phyloP scores from a whole-genome alignment of 2,888 invertebrate genomes.

The Cetonia aurata region DNA sequence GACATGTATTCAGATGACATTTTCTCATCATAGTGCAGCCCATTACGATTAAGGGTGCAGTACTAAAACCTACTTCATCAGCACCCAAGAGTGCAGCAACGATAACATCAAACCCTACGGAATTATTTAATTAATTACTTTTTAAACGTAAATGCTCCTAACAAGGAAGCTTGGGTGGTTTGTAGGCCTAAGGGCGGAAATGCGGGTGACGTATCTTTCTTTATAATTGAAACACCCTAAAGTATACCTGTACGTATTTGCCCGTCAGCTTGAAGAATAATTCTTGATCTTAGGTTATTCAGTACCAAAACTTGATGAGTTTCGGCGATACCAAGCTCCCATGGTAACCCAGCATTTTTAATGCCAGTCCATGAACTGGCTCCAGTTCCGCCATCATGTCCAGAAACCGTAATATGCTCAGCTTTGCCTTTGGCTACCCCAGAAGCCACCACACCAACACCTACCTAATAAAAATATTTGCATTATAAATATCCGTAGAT shows the following conservation, averaged over 20 bases:
- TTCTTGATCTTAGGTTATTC: slow-evolving; percentile 92
- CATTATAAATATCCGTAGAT: too few relatives aligned
- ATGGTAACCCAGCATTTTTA: slow-evolving; percentile 96
- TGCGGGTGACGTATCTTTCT: too few relatives aligned
- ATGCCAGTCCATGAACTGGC: slow-evolving; percentile 99
- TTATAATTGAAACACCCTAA: slow-evolving; percentile 2
- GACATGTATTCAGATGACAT: slow-evolving; percentile 98
- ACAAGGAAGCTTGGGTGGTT: too few relatives aligned
- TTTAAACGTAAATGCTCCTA: slow-evolving; percentile 11
- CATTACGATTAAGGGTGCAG: slow-evolving; percentile 96
- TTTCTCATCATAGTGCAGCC: slow-evolving; percentile 99
- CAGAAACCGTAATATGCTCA: slow-evolving; percentile 98
- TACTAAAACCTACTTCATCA: slow-evolving; percentile 98
- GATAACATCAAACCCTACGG: slow-evolving; percentile 92
- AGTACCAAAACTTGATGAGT: slow-evolving; percentile 97
- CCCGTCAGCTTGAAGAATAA: slow-evolving; percentile 96
- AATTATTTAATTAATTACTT: slow-evolving; percentile 42
- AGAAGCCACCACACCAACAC: slow-evolving; percentile 98
- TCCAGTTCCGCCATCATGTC: slow-evolving; percentile 99
- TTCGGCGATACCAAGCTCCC: slow-evolving; percentile 98
- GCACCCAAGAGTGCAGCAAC: slow-evolving; percentile 97
- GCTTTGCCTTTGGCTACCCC: slow-evolving; percentile 99
- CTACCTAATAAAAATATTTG: slow-evolving; percentile 70
- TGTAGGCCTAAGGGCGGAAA: too few relatives aligned
- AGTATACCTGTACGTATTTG: slow-evolving; percentile 85